Conservation (phyloP, 2,797 vertebrate genomes). For the Syngnathus acus region DNA sequence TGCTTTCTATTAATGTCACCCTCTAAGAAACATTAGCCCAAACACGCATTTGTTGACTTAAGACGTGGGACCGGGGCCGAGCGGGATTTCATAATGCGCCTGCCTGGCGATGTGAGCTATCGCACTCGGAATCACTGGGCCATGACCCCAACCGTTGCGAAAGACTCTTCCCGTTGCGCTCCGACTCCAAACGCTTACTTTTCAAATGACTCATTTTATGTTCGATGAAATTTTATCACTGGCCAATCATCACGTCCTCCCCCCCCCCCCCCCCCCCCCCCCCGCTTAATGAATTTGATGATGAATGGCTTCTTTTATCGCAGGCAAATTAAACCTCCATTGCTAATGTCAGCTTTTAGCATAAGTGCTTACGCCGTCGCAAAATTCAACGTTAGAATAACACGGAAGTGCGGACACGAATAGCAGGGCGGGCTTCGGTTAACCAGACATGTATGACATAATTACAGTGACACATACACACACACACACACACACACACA, state of each 20-base stretch:
- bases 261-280: slow-evolving; percentile 10
- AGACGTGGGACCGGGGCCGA: slow-evolving; percentile 46
- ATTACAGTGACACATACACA: slow-evolving; percentile 17
- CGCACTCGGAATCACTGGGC: slow-evolving; percentile 26
- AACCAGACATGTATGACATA: slow-evolving; percentile 27
- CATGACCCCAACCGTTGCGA: slow-evolving; percentile 39
- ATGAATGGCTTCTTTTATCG: slow-evolving; percentile 14
- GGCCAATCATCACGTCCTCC: slow-evolving; percentile 21
- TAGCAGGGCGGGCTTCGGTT: slow-evolving; percentile 19
- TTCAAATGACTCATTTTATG: slow-evolving; percentile 22
- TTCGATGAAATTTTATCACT: slow-evolving; percentile 29
- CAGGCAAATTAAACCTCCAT: neutral
- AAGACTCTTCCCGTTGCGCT: slow-evolving; percentile 33
- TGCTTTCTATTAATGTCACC: slow-evolving; percentile 62
- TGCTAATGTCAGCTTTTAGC: slow-evolving; percentile 1
- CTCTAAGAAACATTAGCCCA: slow-evolving; percentile 51
- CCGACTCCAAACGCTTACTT: slow-evolving; percentile 23
- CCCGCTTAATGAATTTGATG: slow-evolving; percentile 14
- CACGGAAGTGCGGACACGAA: slow-evolving; percentile 1
- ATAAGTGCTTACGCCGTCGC: neutral
- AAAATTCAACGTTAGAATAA: neutral
- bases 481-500: neutral
- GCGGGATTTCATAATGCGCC: slow-evolving; percentile 52
- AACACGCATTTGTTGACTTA: slow-evolving; percentile 67
- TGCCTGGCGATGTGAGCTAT: slow-evolving; percentile 41